phyloP scores from a whole-genome alignment of 2,113 vertebrate genomes.

The Pica pica region DNA sequence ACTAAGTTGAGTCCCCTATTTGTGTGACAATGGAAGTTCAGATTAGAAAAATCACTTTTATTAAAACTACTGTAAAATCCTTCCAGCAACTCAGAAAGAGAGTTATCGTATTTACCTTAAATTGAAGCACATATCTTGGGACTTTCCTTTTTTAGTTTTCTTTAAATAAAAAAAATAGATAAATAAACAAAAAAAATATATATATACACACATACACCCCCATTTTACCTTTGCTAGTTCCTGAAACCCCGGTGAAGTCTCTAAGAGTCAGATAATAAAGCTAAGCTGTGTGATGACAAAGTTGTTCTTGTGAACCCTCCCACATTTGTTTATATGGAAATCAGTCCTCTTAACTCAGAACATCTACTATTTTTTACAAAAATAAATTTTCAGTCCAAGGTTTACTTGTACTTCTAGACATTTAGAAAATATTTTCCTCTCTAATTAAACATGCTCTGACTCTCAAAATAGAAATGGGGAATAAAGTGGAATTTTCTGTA shows the following conservation, averaged over 20 bases:
- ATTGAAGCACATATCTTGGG: neutral
- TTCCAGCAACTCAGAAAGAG: neutral
- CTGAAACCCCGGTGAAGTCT: neutral
- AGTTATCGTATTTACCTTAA: neutral
- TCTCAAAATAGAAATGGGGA: neutral
- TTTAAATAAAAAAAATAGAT: neutral
- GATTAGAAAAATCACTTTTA: constrained; percentile 44
- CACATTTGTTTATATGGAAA: neutral
- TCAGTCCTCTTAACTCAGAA: neutral
- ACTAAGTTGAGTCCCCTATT: constrained; percentile 2
- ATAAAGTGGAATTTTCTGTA: neutral
- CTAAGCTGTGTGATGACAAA: neutral
- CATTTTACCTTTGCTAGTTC: neutral
- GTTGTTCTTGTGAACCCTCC: neutral
- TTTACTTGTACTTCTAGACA: neutral
- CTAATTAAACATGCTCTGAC: neutral
- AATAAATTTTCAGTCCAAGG: neutral
- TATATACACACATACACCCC: no score
- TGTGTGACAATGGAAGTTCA: neutral
- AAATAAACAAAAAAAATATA: no score
- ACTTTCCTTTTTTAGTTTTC: neutral
- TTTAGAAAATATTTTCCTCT: neutral
- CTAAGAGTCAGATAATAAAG: neutral
- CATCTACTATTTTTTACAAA: neutral
- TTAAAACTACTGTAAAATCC: neutral